Percentiles rank a stretch among this genome's conserved stretches.
These are phyloP conservation scores for Dipus sagitta DNA, from an alignment of 2,797 vertebrate genomes.

Conservation along the genomic window DNA sequence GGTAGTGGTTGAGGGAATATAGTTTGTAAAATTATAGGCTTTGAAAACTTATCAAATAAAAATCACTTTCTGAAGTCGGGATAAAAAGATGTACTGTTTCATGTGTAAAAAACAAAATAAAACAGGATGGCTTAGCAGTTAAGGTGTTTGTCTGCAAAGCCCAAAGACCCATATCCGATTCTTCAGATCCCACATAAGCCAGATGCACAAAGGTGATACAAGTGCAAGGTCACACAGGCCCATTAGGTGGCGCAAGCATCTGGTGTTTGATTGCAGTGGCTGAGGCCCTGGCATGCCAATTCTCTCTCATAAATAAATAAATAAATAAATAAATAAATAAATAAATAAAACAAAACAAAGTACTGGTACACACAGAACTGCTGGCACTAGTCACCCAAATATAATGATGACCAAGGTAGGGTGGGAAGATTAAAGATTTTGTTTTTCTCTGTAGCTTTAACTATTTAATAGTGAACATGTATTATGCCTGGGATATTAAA, in stretches of 20 bases:
- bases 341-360: too few relatives aligned
- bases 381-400: neutral
- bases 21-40: conserved; percentile 10
- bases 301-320: too few relatives aligned
- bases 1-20: neutral
- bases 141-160: too few relatives aligned
- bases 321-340: too few relatives aligned
- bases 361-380: neutral
- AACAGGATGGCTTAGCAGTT: neutral
- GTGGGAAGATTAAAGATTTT: neutral
- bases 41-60: conserved; percentile 12
- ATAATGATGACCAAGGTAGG: neutral
- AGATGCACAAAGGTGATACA: too few relatives aligned
- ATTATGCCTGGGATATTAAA: conserved; percentile 32
- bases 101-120: conserved; percentile 9
- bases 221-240: too few relatives aligned
- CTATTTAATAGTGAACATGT: neutral
- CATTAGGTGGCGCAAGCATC: too few relatives aligned
- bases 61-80: neutral
- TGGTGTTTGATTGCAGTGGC: too few relatives aligned
- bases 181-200: too few relatives aligned
- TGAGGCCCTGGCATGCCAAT: too few relatives aligned
- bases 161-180: too few relatives aligned
- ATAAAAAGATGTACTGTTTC: neutral
- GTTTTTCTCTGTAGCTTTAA: neutral